Base-by-base conservation (phyloP, 2,113 vertebrate species). In the Chaetorhynchus papuensis region DNA sequence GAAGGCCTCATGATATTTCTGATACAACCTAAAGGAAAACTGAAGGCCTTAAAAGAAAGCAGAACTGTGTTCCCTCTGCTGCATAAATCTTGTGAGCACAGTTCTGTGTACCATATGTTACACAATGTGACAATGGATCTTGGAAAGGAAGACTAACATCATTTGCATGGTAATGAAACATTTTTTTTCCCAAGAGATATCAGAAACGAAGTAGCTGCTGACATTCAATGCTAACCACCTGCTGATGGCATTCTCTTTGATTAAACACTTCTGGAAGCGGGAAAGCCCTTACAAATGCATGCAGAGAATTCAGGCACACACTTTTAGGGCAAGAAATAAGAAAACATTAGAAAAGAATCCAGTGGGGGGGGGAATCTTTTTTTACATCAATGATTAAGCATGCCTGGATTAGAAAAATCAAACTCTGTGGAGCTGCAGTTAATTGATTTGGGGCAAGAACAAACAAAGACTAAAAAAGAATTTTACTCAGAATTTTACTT, bases 81-180 rank as follows among this genome's bases (percentile, higher is more conserved):
- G 9, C 63, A 75, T 72, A 68, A 80, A 84, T 57, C 80, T 74
- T 70, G 60, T 50, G 86, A 83, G 70, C 70, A 50, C 26, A 74
- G 0, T 78, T 83, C 39, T 70, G 39, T 56, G 52, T 64, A 52
- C 53, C 85, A n/a, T 59, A 50, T 90, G 83, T 64, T 89, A 71
- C 26, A 35, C 35, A 1, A 11, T 69, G 75, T 84, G 84, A 93
- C 75, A 91, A 24, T 28, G 66, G 57, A 60, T 71, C 72, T 94
- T 88, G 54, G 60, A 86, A 92, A 82, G 68, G 64, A 83, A 87
- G 44, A 41, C 42, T 83, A 90, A 70, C 81, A 64, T 92, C 26
- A 83, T 95, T 94, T 94, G 92, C 84, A 91, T 88, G 75, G 71
- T 91, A 96, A 97, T 93, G 68, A 94, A 87, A 74, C 26, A 45